These are phyloP conservation scores for Scomberomorus guttatus DNA, from an alignment of 2,797 vertebrate species.

Conservation along the genomic window DNA sequence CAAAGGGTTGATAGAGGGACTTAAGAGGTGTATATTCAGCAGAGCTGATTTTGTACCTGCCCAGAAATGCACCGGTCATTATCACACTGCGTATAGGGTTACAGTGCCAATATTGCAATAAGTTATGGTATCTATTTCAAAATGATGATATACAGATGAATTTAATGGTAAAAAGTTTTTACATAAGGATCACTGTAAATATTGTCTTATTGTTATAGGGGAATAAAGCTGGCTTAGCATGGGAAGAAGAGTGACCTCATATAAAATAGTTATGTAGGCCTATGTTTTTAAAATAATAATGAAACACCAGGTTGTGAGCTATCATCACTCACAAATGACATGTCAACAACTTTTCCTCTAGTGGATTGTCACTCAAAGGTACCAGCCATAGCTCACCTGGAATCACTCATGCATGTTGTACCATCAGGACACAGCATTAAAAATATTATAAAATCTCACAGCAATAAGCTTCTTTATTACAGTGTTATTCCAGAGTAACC, in stretches of 20 bases:
- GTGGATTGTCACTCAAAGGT: not conserved
- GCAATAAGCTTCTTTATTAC: not conserved
- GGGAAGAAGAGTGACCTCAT: too few species aligned
- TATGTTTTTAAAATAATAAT: not conserved
- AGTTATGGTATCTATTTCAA: not conserved
- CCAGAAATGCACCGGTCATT: too few species aligned
- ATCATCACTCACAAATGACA: not conserved
- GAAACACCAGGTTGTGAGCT: not conserved
- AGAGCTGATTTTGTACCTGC: not conserved
- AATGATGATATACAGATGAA: not conserved
- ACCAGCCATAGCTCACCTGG: not conserved
- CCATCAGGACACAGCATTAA: not conserved
- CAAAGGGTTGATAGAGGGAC: not conserved
- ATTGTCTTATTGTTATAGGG: not conserved
- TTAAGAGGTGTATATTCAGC: not conserved
- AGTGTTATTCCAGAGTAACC: not conserved
- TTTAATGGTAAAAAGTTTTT: not conserved
- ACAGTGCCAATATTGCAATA: not conserved
- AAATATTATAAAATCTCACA: too few species aligned
- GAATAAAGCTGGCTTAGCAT: not conserved
- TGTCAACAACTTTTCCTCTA: too few species aligned
- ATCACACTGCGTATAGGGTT: not conserved
- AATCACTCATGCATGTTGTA: not conserved
- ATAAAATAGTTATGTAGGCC: not conserved
- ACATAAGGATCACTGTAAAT: not conserved